Evolutionary conservation across 1,140 invertebrate species (phyloP).

Genomic region (Bombus huntii): DNA sequence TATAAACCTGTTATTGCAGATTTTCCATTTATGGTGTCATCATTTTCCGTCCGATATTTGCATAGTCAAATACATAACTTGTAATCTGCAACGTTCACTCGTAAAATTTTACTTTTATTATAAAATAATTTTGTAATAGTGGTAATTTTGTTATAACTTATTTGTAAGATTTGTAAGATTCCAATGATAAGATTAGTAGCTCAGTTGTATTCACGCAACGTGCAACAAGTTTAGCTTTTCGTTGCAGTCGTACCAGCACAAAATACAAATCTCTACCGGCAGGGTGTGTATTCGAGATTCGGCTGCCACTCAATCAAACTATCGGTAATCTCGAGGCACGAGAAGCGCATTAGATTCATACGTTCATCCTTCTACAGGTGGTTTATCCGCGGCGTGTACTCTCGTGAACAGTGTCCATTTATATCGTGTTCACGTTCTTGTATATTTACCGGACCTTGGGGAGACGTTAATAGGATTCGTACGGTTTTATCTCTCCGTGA

Average conservation of each 20-base stretch:
- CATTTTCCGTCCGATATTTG: too few species aligned
- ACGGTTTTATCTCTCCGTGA: conserved; percentile 9
- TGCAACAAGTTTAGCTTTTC: conserved; percentile 19
- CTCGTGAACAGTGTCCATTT: conserved; percentile 39
- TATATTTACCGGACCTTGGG: conserved; percentile 37
- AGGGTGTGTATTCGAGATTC: neutral
- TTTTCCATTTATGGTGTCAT: too few species aligned
- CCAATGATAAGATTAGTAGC: too few species aligned
- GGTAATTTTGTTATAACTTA: too few species aligned
- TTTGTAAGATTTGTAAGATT: too few species aligned
- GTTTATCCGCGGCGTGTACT: conserved; percentile 36
- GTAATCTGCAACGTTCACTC: too few species aligned
- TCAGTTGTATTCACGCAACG: neutral
- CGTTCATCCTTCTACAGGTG: conserved; percentile 43
- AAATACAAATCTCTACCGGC: neutral
- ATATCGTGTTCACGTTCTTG: conserved; percentile 25
- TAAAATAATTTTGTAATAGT: too few species aligned
- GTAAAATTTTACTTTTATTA: too few species aligned
- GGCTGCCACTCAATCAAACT: conserved; percentile 11
- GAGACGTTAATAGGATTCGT: conserved; percentile 43
- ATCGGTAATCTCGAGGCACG: conserved; percentile 10
- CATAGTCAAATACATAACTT: too few species aligned
- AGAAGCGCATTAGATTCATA: conserved; percentile 37
- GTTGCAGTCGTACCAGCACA: neutral
- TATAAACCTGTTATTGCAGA: too few species aligned